Evolutionary conservation across 2,797 vertebrate genomes (phyloP).

Genomic region (Pogoniulus pusillus): DNA sequence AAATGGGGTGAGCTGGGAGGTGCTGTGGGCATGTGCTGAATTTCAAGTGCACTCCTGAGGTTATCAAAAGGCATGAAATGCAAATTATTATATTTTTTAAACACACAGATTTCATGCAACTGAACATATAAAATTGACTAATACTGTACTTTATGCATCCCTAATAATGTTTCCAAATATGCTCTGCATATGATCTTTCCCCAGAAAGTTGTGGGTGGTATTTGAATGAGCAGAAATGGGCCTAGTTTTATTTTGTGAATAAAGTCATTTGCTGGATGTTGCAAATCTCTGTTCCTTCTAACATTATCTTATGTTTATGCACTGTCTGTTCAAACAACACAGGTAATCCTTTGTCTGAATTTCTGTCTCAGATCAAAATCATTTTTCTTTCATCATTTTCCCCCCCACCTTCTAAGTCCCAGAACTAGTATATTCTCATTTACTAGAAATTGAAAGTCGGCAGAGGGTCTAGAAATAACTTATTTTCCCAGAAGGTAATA

Average conservation of each 20-base stretch:
- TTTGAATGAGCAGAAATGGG: conserved; percentile 78
- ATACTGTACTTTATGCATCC: conserved; percentile 86
- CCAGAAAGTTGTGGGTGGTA: conserved; percentile 80
- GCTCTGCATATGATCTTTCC: conserved; percentile 79
- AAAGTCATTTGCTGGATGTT: conserved; percentile 63
- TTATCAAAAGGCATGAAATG: conserved; percentile 87
- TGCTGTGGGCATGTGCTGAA: conserved; percentile 85
- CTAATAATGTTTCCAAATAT: conserved; percentile 85
- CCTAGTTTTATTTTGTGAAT: conserved; percentile 72
- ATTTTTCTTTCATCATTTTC: conserved; percentile 41
- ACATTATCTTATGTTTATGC: conserved; percentile 49
- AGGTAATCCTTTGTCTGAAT: conserved; percentile 69
- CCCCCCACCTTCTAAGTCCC: conserved; percentile 35
- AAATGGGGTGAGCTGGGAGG: conserved; percentile 87
- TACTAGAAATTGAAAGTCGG: conserved; percentile 65
- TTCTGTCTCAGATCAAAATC: conserved; percentile 69
- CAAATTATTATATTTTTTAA: conserved; percentile 88
- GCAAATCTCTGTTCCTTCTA: conserved; percentile 43
- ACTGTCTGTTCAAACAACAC: conserved; percentile 62
- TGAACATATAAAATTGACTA: conserved; percentile 87
- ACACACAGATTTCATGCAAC: conserved; percentile 86
- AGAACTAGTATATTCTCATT: conserved; percentile 68
- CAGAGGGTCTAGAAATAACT: conserved; percentile 72
- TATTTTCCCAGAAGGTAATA: conserved; percentile 64
- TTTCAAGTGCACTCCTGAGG: conserved; percentile 88